Percentiles rank a stretch among this genome's conserved stretches.
Evolutionary conservation across 2,888 invertebrate species (phyloP).

Genomic region (Proisotoma minuta): DNA sequence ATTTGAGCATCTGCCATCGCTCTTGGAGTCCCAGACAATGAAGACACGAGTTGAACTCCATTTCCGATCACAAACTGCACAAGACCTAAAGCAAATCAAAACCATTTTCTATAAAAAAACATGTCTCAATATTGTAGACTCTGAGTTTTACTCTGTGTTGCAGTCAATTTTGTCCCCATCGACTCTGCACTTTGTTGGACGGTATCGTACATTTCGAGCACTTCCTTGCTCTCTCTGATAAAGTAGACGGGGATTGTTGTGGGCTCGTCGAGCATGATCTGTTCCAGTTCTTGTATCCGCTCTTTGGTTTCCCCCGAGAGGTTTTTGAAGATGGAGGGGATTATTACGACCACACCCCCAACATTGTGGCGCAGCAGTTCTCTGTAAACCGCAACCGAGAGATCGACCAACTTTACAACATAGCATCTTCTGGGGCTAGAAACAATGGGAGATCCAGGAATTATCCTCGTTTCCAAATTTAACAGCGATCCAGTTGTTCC

Average conservation of each 20-base stretch:
- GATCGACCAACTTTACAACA: constrained; percentile 62
- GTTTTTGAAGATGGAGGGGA: constrained; percentile 67
- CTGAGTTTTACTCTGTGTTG: constrained; percentile 59
- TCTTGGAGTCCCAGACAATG: constrained; percentile 65
- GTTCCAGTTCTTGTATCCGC: constrained; percentile 73
- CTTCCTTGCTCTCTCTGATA: constrained; percentile 66
- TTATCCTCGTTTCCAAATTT: constrained; percentile 42
- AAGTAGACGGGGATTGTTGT: constrained; percentile 84
- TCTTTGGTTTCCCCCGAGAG: constrained; percentile 66
- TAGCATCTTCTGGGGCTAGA: constrained; percentile 44
- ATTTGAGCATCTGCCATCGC: constrained; percentile 74
- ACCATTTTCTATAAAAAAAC: too few relatives aligned
- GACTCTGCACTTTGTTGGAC: constrained; percentile 65
- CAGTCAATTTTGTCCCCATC: constrained; percentile 69
- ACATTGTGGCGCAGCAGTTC: constrained; percentile 68
- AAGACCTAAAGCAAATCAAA: constrained; percentile 58
- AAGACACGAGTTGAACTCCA: constrained; percentile 87
- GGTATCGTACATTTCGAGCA: constrained; percentile 70
- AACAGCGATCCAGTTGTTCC: constrained; percentile 41
- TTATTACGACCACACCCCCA: constrained; percentile 71
- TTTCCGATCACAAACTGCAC: constrained; percentile 84
- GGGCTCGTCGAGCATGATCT: constrained; percentile 73
- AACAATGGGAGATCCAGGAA: constrained; percentile 44
- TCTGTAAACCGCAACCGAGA: constrained; percentile 71
- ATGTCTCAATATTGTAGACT: too few relatives aligned